phyloP scores from a whole-genome alignment of 2,797 vertebrate genomes.

The Gadopsis bispinosus region DNA sequence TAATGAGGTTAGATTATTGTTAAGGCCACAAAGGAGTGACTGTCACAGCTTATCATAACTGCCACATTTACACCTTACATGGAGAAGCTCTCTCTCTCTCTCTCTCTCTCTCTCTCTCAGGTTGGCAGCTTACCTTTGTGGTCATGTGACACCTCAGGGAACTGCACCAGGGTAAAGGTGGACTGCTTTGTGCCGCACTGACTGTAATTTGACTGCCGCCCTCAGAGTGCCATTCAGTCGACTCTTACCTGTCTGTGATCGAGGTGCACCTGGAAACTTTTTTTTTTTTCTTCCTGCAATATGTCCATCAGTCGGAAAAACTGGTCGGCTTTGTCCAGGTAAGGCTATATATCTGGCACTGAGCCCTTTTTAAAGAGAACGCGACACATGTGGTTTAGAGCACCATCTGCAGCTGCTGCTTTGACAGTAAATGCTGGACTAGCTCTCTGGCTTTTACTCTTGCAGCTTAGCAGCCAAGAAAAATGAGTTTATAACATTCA shows the following conservation, averaged over 20 bases:
- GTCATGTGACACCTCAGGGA: conserved; percentile 86
- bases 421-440: background rate
- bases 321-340: conserved; percentile 96
- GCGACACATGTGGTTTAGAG: conserved; percentile 11
- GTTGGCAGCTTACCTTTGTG: conserved; percentile 65
- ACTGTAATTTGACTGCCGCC: conserved; percentile 53
- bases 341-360: conserved; percentile 57
- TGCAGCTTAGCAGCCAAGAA: background rate
- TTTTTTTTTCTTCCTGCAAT: background rate
- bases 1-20: background rate
- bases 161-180: conserved; percentile 88
- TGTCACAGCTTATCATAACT: background rate
- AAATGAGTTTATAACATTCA: background rate
- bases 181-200: conserved; percentile 65
- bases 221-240: conserved; percentile 26
- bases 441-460: background rate
- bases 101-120: conserved; percentile 44
- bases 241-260: conserved; percentile 14
- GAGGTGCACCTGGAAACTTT: conserved; percentile 21
- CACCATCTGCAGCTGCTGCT: background rate
- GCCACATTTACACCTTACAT: conserved; percentile 56
- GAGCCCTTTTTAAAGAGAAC: background rate
- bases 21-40: background rate
- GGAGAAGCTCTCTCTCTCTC: conserved; percentile 26
- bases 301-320: conserved; percentile 92